Percentiles rank a stretch among this genome's conserved stretches.
These are phyloP conservation scores for Erithacus rubecula DNA, from an alignment of 2,797 vertebrate species.

Conservation along the genomic window DNA sequence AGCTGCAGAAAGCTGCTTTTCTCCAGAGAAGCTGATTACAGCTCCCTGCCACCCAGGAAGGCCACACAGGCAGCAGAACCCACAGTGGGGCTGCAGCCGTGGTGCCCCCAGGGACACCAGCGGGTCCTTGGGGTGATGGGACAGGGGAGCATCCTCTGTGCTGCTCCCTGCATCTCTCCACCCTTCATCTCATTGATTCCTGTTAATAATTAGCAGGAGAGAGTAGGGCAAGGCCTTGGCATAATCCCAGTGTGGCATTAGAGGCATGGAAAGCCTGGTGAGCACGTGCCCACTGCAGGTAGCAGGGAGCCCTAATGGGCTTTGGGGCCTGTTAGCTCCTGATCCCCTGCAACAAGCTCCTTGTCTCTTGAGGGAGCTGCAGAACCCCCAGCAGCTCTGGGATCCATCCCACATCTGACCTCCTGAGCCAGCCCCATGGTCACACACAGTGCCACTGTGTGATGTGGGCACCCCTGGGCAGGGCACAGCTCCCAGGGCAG, in stretches of 20 bases:
- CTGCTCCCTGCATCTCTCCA: background rate
- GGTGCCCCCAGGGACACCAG: accelerated
- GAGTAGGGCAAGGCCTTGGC: background rate
- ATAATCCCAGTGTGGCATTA: accelerated
- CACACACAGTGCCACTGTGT: accelerated
- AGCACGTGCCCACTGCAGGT: background rate
- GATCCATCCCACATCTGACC: background rate
- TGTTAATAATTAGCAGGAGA: background rate
- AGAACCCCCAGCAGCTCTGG: accelerated
- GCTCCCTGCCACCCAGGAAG: background rate
- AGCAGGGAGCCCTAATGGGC: background rate
- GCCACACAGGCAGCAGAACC: background rate
- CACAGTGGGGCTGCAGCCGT: accelerated
- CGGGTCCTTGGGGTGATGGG: accelerated
- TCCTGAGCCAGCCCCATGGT: accelerated
- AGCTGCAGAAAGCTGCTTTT: background rate
- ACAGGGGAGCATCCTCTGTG: accelerated
- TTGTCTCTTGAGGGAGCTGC: background rate
- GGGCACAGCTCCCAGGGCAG: background rate
- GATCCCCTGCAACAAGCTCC: background rate
- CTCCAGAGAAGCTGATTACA: background rate
- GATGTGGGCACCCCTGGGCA: accelerated
- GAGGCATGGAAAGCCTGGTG: accelerated
- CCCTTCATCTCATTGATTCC: background rate
- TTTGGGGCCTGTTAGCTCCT: background rate